phyloP scores from a whole-genome alignment of 2,113 vertebrate genomes.

The Calypte anna region DNA sequence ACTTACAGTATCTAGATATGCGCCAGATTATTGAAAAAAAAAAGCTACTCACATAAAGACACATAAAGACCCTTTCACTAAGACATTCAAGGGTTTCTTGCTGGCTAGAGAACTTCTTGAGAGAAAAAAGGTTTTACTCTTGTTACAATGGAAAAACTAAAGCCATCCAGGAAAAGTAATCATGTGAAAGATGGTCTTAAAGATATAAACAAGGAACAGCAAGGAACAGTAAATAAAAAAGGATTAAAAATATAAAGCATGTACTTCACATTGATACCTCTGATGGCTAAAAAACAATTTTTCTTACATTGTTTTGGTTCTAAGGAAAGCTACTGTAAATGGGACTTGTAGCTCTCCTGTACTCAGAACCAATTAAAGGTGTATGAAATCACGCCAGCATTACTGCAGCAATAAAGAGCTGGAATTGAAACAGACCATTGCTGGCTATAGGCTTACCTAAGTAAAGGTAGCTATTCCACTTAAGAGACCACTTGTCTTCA shows the following conservation, averaged over 20 bases:
- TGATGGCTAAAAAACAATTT: neutral
- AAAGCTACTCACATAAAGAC: conserved; percentile 43
- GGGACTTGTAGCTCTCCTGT: neutral
- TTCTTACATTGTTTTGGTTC: neutral
- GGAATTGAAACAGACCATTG: neutral
- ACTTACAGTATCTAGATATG: conserved; percentile 41
- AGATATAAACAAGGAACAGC: conserved; percentile 45
- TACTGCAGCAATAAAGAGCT: neutral
- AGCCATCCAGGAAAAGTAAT: conserved; percentile 58
- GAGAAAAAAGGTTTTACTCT: conserved; percentile 59
- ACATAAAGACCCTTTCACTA: conserved; percentile 69
- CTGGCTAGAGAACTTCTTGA: conserved; percentile 59
- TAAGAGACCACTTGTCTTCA: neutral
- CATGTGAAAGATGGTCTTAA: conserved; percentile 58
- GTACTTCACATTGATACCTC: neutral
- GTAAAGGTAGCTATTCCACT: neutral
- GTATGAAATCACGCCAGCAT: neutral
- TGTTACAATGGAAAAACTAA: conserved; percentile 64
- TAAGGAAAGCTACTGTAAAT: neutral
- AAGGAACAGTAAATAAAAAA: conserved; percentile 31
- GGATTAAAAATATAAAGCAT: conserved; percentile 13
- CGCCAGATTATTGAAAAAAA: conserved; percentile 46
- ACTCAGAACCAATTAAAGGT: neutral
- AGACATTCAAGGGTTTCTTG: conserved; percentile 38
- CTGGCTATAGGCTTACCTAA: neutral